Evolutionary conservation across 2,113 vertebrate species (phyloP), one percentile per base, ranked within the genome.

Genomic region (Delphinus delphis): DNA sequence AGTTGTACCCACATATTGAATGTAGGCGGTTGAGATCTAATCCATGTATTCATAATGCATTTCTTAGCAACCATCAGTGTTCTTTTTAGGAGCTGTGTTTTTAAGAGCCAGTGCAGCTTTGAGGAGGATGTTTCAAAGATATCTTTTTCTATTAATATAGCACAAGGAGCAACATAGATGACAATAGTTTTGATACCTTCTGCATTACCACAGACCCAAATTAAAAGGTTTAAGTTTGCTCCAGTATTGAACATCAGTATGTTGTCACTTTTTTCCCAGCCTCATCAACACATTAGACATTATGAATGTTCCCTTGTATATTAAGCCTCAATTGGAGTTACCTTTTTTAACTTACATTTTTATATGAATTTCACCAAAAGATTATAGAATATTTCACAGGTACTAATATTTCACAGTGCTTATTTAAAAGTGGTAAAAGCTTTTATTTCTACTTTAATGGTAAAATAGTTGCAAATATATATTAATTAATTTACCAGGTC

Each of bases 271-370:
- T 92, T 88, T 73, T 26, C 63, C 8, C 23, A 17, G 7, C 83
- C 13, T 91, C 68, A 41, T 90, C 77, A 81, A 41, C 47, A 47
- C 36, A 23, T 71, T 82, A 63, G 55, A 88, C 26, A 63, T 89
- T 93, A 76, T 77, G 53, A 91, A 36, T 88, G 41, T 89, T 85
- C 74, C 38, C 47, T 87, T 77, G 1, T 87, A 26, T 90, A 50
- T 82, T 84, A 96, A 76, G 68, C 55, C 53, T 84, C 67, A 77
- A 10, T 65, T 93, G 50, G 63, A 65, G 28, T 92, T 96, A 65
- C 60, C 93, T 77, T 90, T 96, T 97, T 86, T 86, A 95, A 89
- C 62, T 94, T 84, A 38, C 7, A 50, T 89, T 88, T 95, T 89
- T 89, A 86, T 76, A 17, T 70, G 38, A 53, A 77, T 92, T 91